Evolutionary conservation across 2,113 vertebrate genomes (phyloP).

Genomic region (Aegithalos caudatus): DNA sequence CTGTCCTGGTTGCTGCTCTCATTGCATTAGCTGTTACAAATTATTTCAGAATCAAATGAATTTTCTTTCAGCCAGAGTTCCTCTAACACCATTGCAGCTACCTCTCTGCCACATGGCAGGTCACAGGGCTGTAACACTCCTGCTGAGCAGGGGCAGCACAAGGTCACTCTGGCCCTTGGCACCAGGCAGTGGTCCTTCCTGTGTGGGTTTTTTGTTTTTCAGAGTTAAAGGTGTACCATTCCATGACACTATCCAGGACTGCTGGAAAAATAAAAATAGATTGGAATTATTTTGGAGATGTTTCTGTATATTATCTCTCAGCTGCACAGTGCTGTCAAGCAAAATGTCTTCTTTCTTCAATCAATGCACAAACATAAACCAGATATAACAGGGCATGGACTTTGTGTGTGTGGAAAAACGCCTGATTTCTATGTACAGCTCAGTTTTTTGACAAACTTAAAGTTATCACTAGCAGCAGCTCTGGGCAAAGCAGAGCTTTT

Average conservation of each 20-base stretch:
- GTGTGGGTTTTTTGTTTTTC: fast-evolving
- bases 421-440: background rate
- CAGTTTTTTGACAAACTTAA: background rate
- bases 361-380: background rate
- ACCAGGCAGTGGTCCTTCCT: fast-evolving
- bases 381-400: background rate
- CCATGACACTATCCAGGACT: background rate
- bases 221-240: background rate
- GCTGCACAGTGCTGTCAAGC: background rate
- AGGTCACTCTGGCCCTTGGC: background rate
- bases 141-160: background rate
- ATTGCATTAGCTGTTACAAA: background rate
- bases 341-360: conserved; percentile 23
- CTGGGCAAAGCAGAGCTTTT: background rate
- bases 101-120: fast-evolving
- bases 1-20: background rate
- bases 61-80: background rate
- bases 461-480: background rate
- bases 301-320: conserved; percentile 24
- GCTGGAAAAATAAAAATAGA: conserved; percentile 29
- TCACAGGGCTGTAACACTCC: background rate
- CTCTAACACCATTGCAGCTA: background rate
- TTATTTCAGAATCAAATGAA: background rate
- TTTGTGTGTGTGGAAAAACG: background rate
- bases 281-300: background rate